Conservation (phyloP, 2,797 vertebrate genomes). For the Tadarida brasiliensis region DNA sequence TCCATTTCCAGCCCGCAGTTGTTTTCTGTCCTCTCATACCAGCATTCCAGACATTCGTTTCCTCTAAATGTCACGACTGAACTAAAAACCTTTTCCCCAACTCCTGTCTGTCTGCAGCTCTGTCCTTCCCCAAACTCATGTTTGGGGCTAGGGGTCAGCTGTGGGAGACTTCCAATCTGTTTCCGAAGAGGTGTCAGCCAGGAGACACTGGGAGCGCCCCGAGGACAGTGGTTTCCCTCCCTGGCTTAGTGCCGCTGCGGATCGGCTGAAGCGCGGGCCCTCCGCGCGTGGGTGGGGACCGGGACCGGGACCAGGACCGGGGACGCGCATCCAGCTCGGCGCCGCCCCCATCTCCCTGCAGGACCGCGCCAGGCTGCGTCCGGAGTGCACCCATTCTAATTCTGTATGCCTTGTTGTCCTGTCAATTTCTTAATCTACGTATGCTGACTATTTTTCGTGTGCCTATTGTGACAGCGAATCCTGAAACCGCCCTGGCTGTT, state of each 20-base stretch:
- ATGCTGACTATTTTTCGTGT: constrained; percentile 87
- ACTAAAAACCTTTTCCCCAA: not conserved
- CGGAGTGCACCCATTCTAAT: constrained; percentile 83
- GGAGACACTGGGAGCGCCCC: rapidly evolving
- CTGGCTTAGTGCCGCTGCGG: not conserved
- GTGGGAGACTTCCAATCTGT: not conserved
- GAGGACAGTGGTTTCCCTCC: not conserved
- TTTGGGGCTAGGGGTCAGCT: not conserved
- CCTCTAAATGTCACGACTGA: constrained; percentile 16
- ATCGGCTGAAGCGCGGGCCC: not conserved
- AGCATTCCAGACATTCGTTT: constrained; percentile 15
- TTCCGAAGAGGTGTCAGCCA: not conserved
- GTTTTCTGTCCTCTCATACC: not conserved
- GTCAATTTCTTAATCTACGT: constrained; percentile 88
- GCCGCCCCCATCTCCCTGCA: constrained; percentile 52
- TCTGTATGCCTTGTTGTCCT: constrained; percentile 87
- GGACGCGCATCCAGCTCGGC: constrained; percentile 66
- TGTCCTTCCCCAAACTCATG: not conserved
- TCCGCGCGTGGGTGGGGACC: constrained; percentile 45
- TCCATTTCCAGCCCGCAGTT: not conserved
- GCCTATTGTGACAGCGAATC: constrained; percentile 86
- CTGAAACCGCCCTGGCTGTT: constrained; percentile 87
- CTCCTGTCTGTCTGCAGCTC: not conserved
- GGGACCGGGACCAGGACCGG: not conserved
- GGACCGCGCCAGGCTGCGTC: constrained; percentile 75